Percentiles rank a stretch among this genome's conserved stretches.
phyloP scores from a whole-genome alignment of 1,140 invertebrate genomes.

The Condylostylus longicornis region DNA sequence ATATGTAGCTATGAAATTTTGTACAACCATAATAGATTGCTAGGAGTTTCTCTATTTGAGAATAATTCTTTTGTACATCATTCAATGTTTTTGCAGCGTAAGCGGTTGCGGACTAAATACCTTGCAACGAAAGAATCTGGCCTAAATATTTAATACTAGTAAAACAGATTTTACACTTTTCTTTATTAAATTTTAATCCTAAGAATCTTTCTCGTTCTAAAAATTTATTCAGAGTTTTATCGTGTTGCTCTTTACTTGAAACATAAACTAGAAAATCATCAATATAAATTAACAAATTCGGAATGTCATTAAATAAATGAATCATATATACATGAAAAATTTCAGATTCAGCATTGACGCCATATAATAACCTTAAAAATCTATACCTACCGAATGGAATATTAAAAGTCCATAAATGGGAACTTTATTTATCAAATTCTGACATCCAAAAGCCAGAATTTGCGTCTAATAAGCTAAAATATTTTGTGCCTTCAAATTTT shows the following conservation, averaged over 20 bases:
- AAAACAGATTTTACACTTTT: conserved; percentile 9
- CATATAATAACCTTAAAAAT: conserved; percentile 33
- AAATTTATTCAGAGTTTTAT: conserved; percentile 16
- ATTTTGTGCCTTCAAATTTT: no score
- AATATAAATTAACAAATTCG: conserved; percentile 23
- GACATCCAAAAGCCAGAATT: no score
- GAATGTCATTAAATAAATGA: conserved; percentile 18
- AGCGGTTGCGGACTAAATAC: conserved; percentile 17
- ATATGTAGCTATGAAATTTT: conserved; percentile 29
- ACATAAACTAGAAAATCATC: conserved; percentile 26
- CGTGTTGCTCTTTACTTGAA: conserved; percentile 13
- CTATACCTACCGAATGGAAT: conserved; percentile 25
- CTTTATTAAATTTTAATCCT: conserved; percentile 6
- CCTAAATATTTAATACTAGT: conserved; percentile 22
- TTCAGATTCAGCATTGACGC: conserved; percentile 22
- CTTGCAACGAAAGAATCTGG: conserved; percentile 13
- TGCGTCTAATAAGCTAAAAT: no score
- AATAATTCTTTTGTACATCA: conserved; percentile 26
- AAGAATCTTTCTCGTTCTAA: conserved; percentile 10
- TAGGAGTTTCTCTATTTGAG: conserved; percentile 33
- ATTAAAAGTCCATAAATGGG: no score
- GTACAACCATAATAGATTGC: conserved; percentile 26
- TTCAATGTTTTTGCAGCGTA: conserved; percentile 22
- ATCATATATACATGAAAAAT: conserved; percentile 23
- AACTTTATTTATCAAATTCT: no score